Evolutionary conservation across 2,113 vertebrate species (phyloP).

Genomic region (Mus pahari): DNA sequence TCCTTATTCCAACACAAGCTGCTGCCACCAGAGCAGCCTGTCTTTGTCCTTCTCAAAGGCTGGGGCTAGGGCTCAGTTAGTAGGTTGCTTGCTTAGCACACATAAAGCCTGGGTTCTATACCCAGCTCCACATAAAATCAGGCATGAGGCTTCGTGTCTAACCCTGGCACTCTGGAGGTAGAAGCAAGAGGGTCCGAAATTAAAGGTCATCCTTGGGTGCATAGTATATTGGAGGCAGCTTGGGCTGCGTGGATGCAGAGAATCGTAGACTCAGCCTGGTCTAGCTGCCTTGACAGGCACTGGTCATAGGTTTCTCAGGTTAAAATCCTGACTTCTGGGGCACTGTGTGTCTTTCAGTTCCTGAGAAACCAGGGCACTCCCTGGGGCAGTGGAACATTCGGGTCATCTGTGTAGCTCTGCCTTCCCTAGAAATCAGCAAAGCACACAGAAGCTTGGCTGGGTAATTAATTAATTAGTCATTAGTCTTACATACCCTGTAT

Average conservation of each 20-base stretch:
- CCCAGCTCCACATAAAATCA: neutral
- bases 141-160: neutral
- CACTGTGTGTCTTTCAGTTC: neutral
- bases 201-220: neutral
- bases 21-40: neutral
- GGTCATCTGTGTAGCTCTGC: neutral
- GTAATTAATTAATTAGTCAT: neutral
- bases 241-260: neutral
- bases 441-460: neutral
- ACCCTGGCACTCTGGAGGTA: neutral
- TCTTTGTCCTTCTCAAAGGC: neutral
- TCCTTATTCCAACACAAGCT: too few species aligned
- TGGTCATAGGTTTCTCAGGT: neutral
- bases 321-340: neutral
- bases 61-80: neutral
- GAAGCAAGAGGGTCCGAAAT: neutral
- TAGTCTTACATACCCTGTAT: too few species aligned
- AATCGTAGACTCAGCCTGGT: neutral
- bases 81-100: neutral
- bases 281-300: neutral
- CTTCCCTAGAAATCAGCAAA: neutral
- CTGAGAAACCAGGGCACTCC: neutral
- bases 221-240: neutral
- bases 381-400: too few species aligned
- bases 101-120: neutral